These are phyloP conservation scores for Nothocercus nigrocapillus DNA, from an alignment of 2,113 vertebrate genomes.

Conservation along the genomic window DNA sequence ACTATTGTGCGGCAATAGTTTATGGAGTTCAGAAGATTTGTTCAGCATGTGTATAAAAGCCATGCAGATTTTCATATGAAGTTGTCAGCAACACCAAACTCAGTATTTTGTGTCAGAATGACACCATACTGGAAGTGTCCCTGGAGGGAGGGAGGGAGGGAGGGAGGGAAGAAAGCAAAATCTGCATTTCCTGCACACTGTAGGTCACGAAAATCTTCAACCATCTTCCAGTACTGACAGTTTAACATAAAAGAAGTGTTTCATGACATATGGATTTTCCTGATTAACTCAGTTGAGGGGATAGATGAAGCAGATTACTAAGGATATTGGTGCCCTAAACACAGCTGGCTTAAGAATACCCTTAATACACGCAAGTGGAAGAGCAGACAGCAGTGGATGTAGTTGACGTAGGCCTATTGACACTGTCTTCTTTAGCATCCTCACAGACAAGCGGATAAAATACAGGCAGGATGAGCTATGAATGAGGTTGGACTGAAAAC, in stretches of 20 bases:
- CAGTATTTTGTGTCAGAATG: neutral
- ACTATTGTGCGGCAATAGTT: neutral
- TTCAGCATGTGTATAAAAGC: neutral
- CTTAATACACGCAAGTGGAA: too few species aligned
- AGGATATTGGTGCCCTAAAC: neutral
- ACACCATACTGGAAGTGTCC: neutral
- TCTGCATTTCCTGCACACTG: neutral
- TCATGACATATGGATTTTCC: accelerated
- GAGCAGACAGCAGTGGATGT: too few species aligned
- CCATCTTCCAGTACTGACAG: neutral
- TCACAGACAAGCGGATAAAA: too few species aligned
- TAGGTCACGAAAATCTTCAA: neutral
- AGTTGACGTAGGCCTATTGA: too few species aligned
- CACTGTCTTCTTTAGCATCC: too few species aligned
- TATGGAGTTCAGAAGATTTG: accelerated
- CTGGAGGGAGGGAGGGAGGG: too few species aligned
- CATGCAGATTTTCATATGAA: neutral
- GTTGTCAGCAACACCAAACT: neutral
- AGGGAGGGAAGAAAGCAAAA: too few species aligned
- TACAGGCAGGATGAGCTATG: too few species aligned
- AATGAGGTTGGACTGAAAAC: too few species aligned
- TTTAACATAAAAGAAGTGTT: neutral
- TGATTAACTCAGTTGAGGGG: neutral
- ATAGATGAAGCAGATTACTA: neutral
- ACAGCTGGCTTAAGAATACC: too few species aligned